Base-by-base conservation (phyloP, 30 jellyfish, hydroid and myxozoan genomes). In the Cassiopea xamachana region DNA sequence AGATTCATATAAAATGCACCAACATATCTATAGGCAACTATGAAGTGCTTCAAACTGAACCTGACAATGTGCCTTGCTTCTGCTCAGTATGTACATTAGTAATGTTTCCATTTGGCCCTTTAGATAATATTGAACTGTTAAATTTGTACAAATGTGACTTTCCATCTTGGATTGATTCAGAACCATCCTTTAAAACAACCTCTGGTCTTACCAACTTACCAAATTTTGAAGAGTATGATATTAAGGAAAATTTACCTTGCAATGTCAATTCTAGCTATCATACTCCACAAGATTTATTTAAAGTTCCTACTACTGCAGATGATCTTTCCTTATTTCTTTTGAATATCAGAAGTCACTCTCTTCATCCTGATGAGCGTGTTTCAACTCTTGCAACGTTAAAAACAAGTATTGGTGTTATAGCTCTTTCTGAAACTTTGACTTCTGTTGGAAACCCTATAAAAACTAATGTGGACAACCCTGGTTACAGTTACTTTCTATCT, bases 181-280 rank as follows among this genome's bases (percentile, higher is more conserved):
- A 19, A 17, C 74, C 92, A 68, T 44, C 87, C 87, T 68, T 83
- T 83, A 74, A 83, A 83, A 83, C 69, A 83, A 49, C 87, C 5
- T 83, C 92, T 83, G 87, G 85, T 70, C 90, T 81, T 81, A 81
- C 39, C 14, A 81, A 81, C 64, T 81, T 81, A 84, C 90, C 90
- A 19, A 76, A 79, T 48, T 79, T 48, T 13, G 88, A 17, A 13
- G 88, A 79, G n/a, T 8, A 75, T 46, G 10, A 75, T 75, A 75
- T 39, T 75, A 74, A 75, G n/a, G 69, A 75, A 75, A 75, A 75
- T 75, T 75, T 79, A 60, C 87, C 75, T 48, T 79, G 46, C 17
- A 79, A 79, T 79, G 79, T 81, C 85, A 81, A 81, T 84, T 81
- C 90, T 7, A 81, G 90, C 61, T 58, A 60, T 60, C 85, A 69